Base-by-base conservation (phyloP, 1,140 invertebrate species). In the Solen grandis region DNA sequence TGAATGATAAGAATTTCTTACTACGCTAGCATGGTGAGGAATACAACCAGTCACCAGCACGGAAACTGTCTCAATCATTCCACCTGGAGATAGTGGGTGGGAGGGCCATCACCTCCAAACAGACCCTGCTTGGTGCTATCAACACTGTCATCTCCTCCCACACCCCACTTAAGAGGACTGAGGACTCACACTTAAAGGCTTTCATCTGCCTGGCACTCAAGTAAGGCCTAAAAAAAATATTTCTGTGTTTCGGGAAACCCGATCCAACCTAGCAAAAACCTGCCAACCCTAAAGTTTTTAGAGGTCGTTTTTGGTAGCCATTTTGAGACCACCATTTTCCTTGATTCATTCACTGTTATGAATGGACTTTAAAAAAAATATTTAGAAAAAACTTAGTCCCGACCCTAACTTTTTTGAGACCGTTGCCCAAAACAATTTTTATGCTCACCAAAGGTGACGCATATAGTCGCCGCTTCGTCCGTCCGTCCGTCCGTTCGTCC, bases 151-250 rank as follows among this genome's bases (percentile, higher is more conserved):
- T 99, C 62, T 94, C 95, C 27, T 96, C 96, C 27, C 99, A 99
- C 93, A 95, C 95, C 16, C 96, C 96, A 0, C 97, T 99, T 81
- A 99, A 99, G 91, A 94, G 98, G 88, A 98, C 97, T 88, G 96
- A 95, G 84, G 98, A 99, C 93, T 97, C 98, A 4, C 97, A 99
- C 93, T 99, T 99, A 90, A 99, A 99, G 93, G 98, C 98, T 25
- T 99, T 99, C 91, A 95, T 99, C 60, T 99, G 97, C 93, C 95
- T 97, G 65, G 98, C 96, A 60, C 93, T 99, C 27, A 99, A 99
- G 96, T 97, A 92, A 95, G 95, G 94, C 65, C 73, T 19, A 4
- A 1, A 68, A n/a, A n/a, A n/a, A 29, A 25, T 0, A 69, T 66
- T n/a, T 13, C 36, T 41, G 22, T 46, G n/a, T n/a, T n/a, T n/a